A percentile compares a stretch with the other conserved stretches of the same genome.
phyloP scores from a whole-genome alignment of 2,888 invertebrate genomes.

The Quadriops clusia region DNA sequence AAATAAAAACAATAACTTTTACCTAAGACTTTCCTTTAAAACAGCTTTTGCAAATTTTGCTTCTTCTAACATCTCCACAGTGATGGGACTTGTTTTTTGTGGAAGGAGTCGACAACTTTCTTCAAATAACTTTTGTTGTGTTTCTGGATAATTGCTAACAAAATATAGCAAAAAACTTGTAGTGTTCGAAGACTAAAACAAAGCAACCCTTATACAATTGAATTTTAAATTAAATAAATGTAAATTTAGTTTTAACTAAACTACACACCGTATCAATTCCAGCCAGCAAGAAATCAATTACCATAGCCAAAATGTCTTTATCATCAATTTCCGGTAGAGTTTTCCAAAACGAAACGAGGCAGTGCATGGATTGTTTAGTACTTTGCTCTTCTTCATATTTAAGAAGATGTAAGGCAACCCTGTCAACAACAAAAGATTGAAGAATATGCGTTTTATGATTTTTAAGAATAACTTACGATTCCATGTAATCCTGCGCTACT shows the following conservation, averaged over 20 bases:
- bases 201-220: background rate
- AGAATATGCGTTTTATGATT: conserved; percentile 8
- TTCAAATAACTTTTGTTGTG: conserved; percentile 53
- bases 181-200: conserved; percentile 61
- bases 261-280: conserved; percentile 70
- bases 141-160: conserved; percentile 53
- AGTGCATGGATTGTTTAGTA: conserved; percentile 16
- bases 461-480: conserved; percentile 38
- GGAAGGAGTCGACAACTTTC: conserved; percentile 52
- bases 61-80: conserved; percentile 45
- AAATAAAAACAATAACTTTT: too few species aligned
- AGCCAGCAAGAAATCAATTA: conserved; percentile 73
- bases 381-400: conserved; percentile 35
- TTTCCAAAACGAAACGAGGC: conserved; percentile 47
- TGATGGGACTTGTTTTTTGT: conserved; percentile 39
- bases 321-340: conserved; percentile 56
- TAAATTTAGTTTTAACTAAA: conserved; percentile 4
- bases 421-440: conserved; percentile 24
- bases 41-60: conserved; percentile 66
- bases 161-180: conserved; percentile 70
- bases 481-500: conserved; percentile 59
- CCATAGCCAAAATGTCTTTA: conserved; percentile 72
- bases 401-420: conserved; percentile 53
- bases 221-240: background rate
- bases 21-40: conserved; percentile 81